Evolutionary conservation across 2,113 vertebrate species (phyloP).

Genomic region (Bostrychus sinensis): DNA sequence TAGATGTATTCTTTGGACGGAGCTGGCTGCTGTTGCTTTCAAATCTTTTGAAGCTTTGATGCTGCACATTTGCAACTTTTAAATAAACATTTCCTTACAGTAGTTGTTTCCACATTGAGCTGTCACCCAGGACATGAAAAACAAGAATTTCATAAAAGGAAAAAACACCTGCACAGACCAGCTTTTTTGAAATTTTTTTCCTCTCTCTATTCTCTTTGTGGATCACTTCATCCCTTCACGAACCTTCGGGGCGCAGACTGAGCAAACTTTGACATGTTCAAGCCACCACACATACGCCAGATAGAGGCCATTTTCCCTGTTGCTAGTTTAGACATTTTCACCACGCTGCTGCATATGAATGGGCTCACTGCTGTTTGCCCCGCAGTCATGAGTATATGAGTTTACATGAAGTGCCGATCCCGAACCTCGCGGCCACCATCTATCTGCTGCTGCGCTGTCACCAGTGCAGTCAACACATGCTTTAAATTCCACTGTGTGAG

Average conservation of each 20-base stretch:
- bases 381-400: slow-evolving; percentile 34
- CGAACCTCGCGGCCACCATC: neutral
- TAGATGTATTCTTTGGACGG: slow-evolving; percentile 26
- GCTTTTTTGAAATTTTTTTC: slow-evolving; percentile 28
- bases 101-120: slow-evolving; percentile 34
- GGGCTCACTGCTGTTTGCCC: slow-evolving; percentile 41
- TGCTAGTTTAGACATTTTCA: slow-evolving; percentile 25
- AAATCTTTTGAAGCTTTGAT: slow-evolving; percentile 32
- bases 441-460: neutral
- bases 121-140: slow-evolving; percentile 44
- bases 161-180: slow-evolving; percentile 28
- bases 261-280: slow-evolving; percentile 12
- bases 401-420: slow-evolving; percentile 26
- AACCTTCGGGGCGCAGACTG: slow-evolving; percentile 30
- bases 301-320: slow-evolving; percentile 33
- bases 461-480: neutral
- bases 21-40: slow-evolving; percentile 12
- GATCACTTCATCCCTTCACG: slow-evolving; percentile 21
- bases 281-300: neutral
- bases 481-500: neutral
- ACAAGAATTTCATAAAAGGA: slow-evolving; percentile 41
- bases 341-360: slow-evolving; percentile 39
- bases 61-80: slow-evolving; percentile 33
- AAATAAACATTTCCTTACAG: slow-evolving; percentile 45
- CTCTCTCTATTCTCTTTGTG: slow-evolving; percentile 3